Evolutionary conservation across 1,140 invertebrate genomes (phyloP).

Genomic region (Leguminivora glycinivorella): DNA sequence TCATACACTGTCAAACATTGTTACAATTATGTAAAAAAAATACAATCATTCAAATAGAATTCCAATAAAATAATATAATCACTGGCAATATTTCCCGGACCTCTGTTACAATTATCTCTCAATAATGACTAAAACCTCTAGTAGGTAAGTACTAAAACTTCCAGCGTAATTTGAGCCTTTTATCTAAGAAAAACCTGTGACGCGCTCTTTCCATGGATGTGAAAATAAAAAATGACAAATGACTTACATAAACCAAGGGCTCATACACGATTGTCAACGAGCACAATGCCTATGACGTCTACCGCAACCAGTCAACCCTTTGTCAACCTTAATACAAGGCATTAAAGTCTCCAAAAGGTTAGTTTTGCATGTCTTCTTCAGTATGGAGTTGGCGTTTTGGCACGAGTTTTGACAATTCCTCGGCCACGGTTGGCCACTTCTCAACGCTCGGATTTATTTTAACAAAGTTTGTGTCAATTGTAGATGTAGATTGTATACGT

Average conservation of each 20-base stretch:
- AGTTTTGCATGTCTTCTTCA: neutral
- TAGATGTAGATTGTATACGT: no score
- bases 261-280: neutral
- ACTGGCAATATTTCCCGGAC: no score
- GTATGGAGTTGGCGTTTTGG: conserved; percentile 20
- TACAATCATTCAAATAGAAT: no score
- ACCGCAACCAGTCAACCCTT: neutral
- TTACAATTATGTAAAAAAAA: no score
- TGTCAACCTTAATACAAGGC: neutral
- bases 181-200: neutral
- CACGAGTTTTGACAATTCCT: conserved; percentile 26
- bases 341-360: neutral
- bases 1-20: no score
- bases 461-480: neutral
- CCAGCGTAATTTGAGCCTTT: no score
- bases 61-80: no score
- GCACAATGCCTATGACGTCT: neutral
- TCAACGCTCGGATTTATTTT: conserved; percentile 13
- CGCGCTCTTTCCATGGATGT: neutral
- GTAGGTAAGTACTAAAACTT: no score
- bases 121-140: no score
- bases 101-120: no score
- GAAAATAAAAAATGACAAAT: neutral
- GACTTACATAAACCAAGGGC: neutral
- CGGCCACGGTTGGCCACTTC: conserved; percentile 16